These are phyloP conservation scores for Aporophyla nigra DNA, from an alignment of 2,888 invertebrate species.

Conservation along the genomic window DNA sequence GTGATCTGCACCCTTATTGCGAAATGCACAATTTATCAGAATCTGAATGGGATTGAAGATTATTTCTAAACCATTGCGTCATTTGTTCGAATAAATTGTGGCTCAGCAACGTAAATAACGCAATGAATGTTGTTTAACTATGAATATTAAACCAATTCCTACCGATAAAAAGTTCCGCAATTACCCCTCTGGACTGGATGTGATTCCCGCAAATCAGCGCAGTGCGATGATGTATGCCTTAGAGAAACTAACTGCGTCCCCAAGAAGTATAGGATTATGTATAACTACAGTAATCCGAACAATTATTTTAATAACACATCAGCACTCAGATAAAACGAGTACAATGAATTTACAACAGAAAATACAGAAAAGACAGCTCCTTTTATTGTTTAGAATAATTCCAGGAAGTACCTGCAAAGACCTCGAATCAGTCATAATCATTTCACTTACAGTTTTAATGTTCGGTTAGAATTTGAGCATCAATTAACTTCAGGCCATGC, in stretches of 20 bases:
- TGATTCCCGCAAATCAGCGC: not conserved
- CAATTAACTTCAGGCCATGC: not conserved
- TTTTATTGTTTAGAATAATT: not conserved
- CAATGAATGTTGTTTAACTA: too few species aligned
- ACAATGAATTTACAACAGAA: not conserved
- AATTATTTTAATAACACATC: not conserved
- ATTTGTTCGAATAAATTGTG: too few species aligned
- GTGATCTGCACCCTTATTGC: too few species aligned
- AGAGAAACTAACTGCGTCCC: not conserved
- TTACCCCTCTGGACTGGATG: too few species aligned
- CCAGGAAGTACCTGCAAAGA: not conserved
- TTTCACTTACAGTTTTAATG: slow-evolving; percentile 10
- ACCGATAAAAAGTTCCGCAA: too few species aligned
- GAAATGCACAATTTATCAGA: too few species aligned
- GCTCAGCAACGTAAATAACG: too few species aligned
- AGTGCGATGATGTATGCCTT: not conserved
- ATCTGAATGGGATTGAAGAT: too few species aligned
- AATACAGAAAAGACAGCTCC: not conserved
- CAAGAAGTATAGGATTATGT: not conserved
- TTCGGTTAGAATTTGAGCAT: slow-evolving; percentile 9
- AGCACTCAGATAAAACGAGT: not conserved
- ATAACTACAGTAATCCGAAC: not conserved
- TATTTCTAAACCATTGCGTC: too few species aligned
- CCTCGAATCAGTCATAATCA: not conserved
- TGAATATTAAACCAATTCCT: too few species aligned